Percentiles rank a stretch among this genome's conserved stretches.
Evolutionary conservation across 1,140 invertebrate genomes (phyloP).

Genomic region (Drosophila melanogaster): Release_6_plus_ISO1_MT NT_037436.4:16096001-16096500

Average conservation of each 20-base stretch:
- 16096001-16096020: slow-evolving; percentile 31
- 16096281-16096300: not conserved
- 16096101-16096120: slow-evolving; percentile 63
- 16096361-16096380: slow-evolving; percentile 74
- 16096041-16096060: slow-evolving; percentile 11
- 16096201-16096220: slow-evolving; percentile 75
- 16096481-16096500: slow-evolving; percentile 68
- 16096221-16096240: slow-evolving; percentile 77
- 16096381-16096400: slow-evolving; percentile 41
- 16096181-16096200: slow-evolving; percentile 64
- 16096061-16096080: slow-evolving; percentile 77
- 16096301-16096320: slow-evolving; percentile 53
- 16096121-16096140: slow-evolving; percentile 65
- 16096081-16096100: slow-evolving; percentile 71
- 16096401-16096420: slow-evolving; percentile 65
- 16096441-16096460: slow-evolving; percentile 57
- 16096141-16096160: slow-evolving; percentile 71
- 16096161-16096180: slow-evolving; percentile 73
- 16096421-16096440: slow-evolving; percentile 68
- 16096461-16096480: slow-evolving; percentile 32
- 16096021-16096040: not conserved
- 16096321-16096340: slow-evolving; percentile 67
- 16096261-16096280: not conserved
- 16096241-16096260: slow-evolving; percentile 62
- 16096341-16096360: slow-evolving; percentile 76